A percentile compares a stretch with the other conserved stretches of the same genome.
These are phyloP conservation scores for Rhabdomys pumilio DNA, from an alignment of 2,797 vertebrate genomes.

Conservation along the genomic window DNA sequence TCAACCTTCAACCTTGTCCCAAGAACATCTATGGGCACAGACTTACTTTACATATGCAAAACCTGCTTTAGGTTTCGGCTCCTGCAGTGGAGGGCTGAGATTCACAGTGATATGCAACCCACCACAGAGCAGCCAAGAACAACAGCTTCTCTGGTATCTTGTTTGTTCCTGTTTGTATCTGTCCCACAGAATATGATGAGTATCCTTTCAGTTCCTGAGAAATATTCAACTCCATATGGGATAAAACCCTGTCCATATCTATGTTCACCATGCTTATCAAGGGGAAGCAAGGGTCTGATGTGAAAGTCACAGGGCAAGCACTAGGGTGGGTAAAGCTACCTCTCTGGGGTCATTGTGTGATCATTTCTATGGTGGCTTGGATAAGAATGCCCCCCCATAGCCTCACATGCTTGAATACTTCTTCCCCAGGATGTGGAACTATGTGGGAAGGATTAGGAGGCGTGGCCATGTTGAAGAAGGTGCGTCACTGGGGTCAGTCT, in stretches of 20 bases:
- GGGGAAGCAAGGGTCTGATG: too few relatives aligned
- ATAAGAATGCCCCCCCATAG: background rate
- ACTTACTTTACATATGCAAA: background rate
- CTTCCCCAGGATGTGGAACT: background rate
- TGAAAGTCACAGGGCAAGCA: background rate
- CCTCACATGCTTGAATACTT: background rate
- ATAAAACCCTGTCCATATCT: background rate
- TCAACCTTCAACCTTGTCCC: background rate
- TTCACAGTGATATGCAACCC: background rate
- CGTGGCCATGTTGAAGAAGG: background rate
- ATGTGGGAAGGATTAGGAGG: background rate
- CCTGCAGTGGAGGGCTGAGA: too few relatives aligned
- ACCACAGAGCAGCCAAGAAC: background rate
- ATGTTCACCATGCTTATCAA: accelerated
- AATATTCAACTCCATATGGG: background rate
- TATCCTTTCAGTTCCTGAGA: background rate
- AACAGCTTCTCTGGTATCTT: background rate
- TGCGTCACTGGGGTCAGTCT: background rate
- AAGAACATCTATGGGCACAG: background rate
- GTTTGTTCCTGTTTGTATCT: background rate
- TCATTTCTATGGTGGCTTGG: accelerated
- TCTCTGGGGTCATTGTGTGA: accelerated
- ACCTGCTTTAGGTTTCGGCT: background rate
- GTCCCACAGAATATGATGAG: background rate
- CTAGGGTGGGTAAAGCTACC: accelerated